Percentiles rank a stretch among this genome's conserved stretches.
phyloP scores from a whole-genome alignment of 2,888 invertebrate species.

The Galeopsomyia nigrocyanea region DNA sequence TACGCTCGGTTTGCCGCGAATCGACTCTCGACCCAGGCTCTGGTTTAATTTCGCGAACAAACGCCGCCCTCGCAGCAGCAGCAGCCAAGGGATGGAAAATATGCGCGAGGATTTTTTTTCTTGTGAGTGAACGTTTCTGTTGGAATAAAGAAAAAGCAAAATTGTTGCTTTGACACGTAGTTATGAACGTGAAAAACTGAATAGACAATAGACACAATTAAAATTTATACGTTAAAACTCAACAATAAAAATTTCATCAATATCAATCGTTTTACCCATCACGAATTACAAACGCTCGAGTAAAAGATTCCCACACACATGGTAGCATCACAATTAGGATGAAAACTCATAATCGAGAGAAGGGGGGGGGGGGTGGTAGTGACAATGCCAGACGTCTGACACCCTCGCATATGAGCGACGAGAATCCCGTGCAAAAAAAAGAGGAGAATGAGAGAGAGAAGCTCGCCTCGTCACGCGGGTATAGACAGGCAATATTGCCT shows the following conservation, averaged over 20 bases:
- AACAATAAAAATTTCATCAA: too few species aligned
- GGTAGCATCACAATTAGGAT: not conserved
- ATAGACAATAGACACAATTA: too few species aligned
- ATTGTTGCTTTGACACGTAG: too few species aligned
- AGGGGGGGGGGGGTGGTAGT: conserved; percentile 1
- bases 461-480: conserved; percentile 65
- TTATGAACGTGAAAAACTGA: too few species aligned
- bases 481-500: conserved; percentile 68
- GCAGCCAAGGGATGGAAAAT: not conserved
- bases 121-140: too few species aligned
- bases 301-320: not conserved
- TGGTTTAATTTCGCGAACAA: conserved; percentile 41
- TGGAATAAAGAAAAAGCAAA: too few species aligned
- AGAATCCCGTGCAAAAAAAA: not conserved
- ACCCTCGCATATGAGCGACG: too few species aligned
- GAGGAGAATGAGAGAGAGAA: conserved; percentile 49
- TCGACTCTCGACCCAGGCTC: conserved; percentile 5
- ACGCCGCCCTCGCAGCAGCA: not conserved
- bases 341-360: not conserved
- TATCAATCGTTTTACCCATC: too few species aligned
- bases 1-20: conserved; percentile 52
- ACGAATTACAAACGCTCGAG: too few species aligned
- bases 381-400: conserved; percentile 2
- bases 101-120: not conserved
- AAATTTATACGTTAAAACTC: too few species aligned